Conservation (phyloP, 2,113 vertebrate genomes). For the Platanista minor region DNA sequence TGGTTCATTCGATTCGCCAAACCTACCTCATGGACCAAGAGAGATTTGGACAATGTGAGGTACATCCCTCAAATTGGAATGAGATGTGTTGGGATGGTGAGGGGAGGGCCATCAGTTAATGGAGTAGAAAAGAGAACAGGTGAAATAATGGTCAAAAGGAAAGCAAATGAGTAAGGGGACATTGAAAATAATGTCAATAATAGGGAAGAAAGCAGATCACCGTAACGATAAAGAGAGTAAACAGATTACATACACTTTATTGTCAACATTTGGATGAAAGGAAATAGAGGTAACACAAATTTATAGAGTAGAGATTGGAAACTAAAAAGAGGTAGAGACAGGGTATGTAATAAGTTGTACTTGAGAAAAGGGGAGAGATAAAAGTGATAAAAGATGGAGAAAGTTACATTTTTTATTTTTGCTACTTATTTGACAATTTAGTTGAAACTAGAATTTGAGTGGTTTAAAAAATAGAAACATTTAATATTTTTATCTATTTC, state of each 20-base stretch:
- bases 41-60: neutral
- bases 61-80: neutral
- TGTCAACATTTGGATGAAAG: neutral
- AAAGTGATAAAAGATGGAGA: neutral
- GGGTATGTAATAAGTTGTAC: neutral
- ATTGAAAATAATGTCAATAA: neutral
- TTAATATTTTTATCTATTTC: slow-evolving; percentile 10
- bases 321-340: neutral
- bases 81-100: neutral
- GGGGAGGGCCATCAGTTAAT: neutral
- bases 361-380: neutral
- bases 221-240: neutral
- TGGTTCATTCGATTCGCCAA: neutral
- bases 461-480: neutral
- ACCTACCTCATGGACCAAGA: accelerated
- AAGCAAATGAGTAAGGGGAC: neutral
- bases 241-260: neutral
- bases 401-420: neutral
- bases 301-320: neutral
- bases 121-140: neutral
- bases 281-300: neutral
- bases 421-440: neutral
- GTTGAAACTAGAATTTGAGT: neutral
- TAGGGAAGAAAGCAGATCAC: neutral
- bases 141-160: neutral